These are phyloP conservation scores for Drosophila punjabiensis DNA, from an alignment of 1,140 invertebrate species.

Conservation along the genomic window DNA sequence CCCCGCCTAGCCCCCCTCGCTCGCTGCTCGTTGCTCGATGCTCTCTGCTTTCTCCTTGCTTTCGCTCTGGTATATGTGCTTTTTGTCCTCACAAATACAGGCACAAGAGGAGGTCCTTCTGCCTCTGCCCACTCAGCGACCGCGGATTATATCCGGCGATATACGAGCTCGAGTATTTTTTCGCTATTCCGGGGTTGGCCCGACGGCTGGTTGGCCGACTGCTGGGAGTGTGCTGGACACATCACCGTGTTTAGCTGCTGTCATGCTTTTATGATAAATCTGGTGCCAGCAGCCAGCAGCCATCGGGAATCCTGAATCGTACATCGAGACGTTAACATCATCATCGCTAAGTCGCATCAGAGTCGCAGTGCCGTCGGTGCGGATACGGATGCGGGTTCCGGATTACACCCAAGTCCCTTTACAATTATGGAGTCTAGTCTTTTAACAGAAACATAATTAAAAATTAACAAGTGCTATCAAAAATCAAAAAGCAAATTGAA, in stretches of 20 bases:
- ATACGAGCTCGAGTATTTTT: slow-evolving; percentile 47
- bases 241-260: slow-evolving; percentile 78
- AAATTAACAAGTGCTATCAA: slow-evolving; percentile 9
- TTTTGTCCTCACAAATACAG: slow-evolving; percentile 67
- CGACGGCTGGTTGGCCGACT: slow-evolving; percentile 62
- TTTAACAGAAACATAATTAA: neutral
- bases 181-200: slow-evolving; percentile 79
- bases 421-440: slow-evolving; percentile 10
- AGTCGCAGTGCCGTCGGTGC: slow-evolving; percentile 52
- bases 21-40: slow-evolving; percentile 51
- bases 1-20: slow-evolving; percentile 19
- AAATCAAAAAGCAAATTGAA: slow-evolving; percentile 1
- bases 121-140: slow-evolving; percentile 80
- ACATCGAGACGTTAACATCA: slow-evolving; percentile 85
- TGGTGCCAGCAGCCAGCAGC: slow-evolving; percentile 36
- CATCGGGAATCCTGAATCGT: slow-evolving; percentile 78
- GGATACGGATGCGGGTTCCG: neutral
- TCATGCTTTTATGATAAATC: slow-evolving; percentile 85
- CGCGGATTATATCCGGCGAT: slow-evolving; percentile 78
- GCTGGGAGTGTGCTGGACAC: slow-evolving; percentile 69
- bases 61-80: slow-evolving; percentile 55
- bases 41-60: slow-evolving; percentile 47
- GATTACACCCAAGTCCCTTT: slow-evolving; percentile 1
- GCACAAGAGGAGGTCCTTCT: slow-evolving; percentile 35
- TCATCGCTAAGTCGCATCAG: slow-evolving; percentile 52